These are phyloP conservation scores for Oryzias melastigma DNA, from an alignment of 2,113 vertebrate genomes.

Conservation along the genomic window DNA sequence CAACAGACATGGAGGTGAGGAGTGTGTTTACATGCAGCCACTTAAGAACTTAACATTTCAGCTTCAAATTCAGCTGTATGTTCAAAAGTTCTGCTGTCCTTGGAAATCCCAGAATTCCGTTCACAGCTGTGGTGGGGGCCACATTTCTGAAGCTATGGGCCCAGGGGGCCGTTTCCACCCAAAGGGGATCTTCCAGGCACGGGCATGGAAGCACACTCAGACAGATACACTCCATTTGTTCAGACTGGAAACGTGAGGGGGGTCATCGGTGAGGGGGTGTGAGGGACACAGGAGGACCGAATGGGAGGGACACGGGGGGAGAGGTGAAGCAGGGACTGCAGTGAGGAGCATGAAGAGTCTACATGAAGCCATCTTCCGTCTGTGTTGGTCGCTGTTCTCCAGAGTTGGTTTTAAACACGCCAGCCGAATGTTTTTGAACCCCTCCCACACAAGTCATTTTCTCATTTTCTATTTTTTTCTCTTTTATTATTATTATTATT, in stretches of 20 bases:
- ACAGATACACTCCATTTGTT: constrained; percentile 24
- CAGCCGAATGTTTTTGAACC: constrained; percentile 70
- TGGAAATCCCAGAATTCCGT: too few relatives aligned
- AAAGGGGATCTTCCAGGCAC: not conserved
- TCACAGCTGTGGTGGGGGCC: too few relatives aligned
- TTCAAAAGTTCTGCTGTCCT: too few relatives aligned
- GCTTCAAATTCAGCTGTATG: too few relatives aligned
- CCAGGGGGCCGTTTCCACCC: too few relatives aligned
- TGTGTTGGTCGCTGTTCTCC: constrained; percentile 71
- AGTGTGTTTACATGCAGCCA: constrained; percentile 28
- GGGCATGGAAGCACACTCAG: constrained; percentile 48
- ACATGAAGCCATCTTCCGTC: constrained; percentile 76
- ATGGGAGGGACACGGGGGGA: not conserved
- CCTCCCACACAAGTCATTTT: constrained; percentile 71
- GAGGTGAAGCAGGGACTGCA: constrained; percentile 25
- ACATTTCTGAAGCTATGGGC: too few relatives aligned
- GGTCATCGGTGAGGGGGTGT: too few relatives aligned
- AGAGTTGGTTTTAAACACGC: constrained; percentile 85
- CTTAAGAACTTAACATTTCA: too few relatives aligned
- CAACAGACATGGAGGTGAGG: not conserved
- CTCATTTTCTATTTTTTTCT: constrained; percentile 68
- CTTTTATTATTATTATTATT: constrained; percentile 69
- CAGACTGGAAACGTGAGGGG: too few relatives aligned
- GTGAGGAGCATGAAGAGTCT: constrained; percentile 64
- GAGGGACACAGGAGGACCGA: not conserved